Evolutionary conservation across 2,888 invertebrate species (phyloP).

Genomic region (Hydrotaea diabolus): DNA sequence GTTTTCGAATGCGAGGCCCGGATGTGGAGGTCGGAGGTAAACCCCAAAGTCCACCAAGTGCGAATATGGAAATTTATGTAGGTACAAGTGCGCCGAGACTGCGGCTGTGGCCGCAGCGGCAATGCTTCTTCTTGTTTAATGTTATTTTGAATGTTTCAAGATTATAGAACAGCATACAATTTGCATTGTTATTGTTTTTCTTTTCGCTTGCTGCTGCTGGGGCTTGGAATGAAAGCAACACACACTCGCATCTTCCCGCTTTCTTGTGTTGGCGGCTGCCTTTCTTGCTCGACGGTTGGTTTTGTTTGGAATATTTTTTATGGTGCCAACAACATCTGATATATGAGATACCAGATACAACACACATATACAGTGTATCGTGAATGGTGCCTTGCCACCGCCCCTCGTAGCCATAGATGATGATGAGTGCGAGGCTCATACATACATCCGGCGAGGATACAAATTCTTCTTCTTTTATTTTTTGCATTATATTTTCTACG

Average conservation of each 20-base stretch:
- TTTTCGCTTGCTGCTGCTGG: not conserved
- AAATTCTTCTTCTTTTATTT: no score
- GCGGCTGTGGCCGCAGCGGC: not conserved
- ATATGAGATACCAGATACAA: conserved; percentile 4
- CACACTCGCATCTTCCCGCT: conserved; percentile 2
- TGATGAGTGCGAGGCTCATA: not conserved
- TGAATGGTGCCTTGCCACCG: no score
- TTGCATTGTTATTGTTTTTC: conserved; percentile 20
- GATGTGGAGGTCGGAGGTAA: not conserved
- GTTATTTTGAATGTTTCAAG: conserved; percentile 12
- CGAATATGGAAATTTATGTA: conserved; percentile 14
- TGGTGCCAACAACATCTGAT: not conserved
- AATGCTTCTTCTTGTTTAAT: not conserved
- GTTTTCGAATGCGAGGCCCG: not conserved
- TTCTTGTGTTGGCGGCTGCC: not conserved
- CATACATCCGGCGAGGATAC: conserved; percentile 13
- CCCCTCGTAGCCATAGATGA: not conserved
- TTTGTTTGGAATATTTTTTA: not conserved
- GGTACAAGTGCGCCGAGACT: conserved; percentile 1
- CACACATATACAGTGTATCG: not conserved
- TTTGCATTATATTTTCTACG: conserved; percentile 55
- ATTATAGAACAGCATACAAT: not conserved
- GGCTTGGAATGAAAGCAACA: not conserved
- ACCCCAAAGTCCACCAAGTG: not conserved
- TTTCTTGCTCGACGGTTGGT: not conserved